Percentiles rank a stretch among this genome's conserved stretches.
phyloP scores from a whole-genome alignment of 2,888 invertebrate genomes.

The Ametastegia equiseti region DNA sequence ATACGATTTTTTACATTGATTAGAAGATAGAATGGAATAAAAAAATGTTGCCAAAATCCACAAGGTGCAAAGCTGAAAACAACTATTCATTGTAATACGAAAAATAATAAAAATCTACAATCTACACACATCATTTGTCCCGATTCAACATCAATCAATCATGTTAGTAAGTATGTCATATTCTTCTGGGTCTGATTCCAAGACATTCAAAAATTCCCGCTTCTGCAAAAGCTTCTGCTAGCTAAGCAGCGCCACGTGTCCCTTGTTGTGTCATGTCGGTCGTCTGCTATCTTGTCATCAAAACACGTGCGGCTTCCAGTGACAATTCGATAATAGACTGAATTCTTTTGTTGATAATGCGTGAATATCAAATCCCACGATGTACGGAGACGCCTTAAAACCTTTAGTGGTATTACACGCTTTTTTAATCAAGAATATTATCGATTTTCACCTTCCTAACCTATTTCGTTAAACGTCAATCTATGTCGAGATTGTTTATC shows the following conservation, averaged over 20 bases:
- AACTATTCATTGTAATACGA: too few relatives aligned
- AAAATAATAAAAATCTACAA: too few relatives aligned
- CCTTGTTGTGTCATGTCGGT: background rate
- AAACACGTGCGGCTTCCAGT: background rate
- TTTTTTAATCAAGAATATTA: background rate
- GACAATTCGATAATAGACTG: background rate
- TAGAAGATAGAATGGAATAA: too few relatives aligned
- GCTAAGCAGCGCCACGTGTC: slow-evolving; percentile 28
- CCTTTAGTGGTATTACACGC: slow-evolving; percentile 28
- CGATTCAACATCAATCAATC: too few relatives aligned
- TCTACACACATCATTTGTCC: too few relatives aligned
- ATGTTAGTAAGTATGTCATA: too few relatives aligned
- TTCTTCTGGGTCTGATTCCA: too few relatives aligned
- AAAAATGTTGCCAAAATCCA: too few relatives aligned
- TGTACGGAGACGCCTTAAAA: background rate
- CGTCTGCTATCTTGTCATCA: background rate
- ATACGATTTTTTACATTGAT: too few relatives aligned
- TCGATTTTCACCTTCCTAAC: background rate
- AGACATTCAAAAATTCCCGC: slow-evolving; percentile 9
- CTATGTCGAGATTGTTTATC: background rate
- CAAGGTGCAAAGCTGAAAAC: too few relatives aligned
- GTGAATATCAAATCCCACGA: background rate
- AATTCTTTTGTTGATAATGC: background rate
- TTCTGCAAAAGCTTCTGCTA: background rate
- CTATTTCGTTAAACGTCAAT: background rate